Percentiles rank a stretch among this genome's conserved stretches.
These are phyloP conservation scores for Ladona fulva DNA, from an alignment of 1,140 invertebrate species.

Conservation along the genomic window DNA sequence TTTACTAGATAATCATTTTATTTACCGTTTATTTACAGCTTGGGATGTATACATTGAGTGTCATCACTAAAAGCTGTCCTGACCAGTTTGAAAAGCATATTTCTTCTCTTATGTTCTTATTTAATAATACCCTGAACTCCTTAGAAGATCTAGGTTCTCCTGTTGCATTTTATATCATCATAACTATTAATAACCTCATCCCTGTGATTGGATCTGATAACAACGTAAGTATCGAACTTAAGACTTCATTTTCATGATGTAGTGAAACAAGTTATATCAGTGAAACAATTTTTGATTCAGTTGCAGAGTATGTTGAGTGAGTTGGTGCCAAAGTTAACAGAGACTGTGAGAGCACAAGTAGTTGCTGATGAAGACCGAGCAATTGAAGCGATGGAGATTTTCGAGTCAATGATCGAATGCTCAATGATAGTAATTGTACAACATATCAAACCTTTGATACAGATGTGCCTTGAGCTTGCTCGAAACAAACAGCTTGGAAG, in stretches of 20 bases:
- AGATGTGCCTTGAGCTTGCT: slow-evolving; percentile 55
- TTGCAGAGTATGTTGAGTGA: slow-evolving; percentile 19
- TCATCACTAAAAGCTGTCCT: slow-evolving; percentile 50
- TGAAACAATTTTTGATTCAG: neutral
- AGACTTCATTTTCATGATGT: neutral
- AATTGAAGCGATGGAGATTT: slow-evolving; percentile 55
- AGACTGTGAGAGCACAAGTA: slow-evolving; percentile 45
- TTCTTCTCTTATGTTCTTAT: slow-evolving; percentile 42
- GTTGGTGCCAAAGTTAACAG: slow-evolving; percentile 52
- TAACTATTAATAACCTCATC: slow-evolving; percentile 50
- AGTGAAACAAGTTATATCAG: too few species aligned
- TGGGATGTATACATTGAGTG: slow-evolving; percentile 54
- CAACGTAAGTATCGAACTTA: slow-evolving; percentile 40
- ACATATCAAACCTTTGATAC: slow-evolving; percentile 52
- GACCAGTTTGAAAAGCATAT: slow-evolving; percentile 47
- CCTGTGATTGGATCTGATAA: slow-evolving; percentile 47
- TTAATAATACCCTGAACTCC: slow-evolving; percentile 41
- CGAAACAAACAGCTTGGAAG: slow-evolving; percentile 45
- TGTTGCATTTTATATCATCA: slow-evolving; percentile 49
- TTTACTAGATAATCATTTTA: slow-evolving; percentile 14
- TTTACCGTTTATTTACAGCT: slow-evolving; percentile 38
- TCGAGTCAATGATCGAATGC: slow-evolving; percentile 62
- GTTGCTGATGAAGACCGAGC: slow-evolving; percentile 47
- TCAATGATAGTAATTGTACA: slow-evolving; percentile 51
- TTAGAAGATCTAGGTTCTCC: slow-evolving; percentile 41